phyloP scores from a whole-genome alignment of 92 coral and sea anemone genomes.

The Chrysogorgia sp. region DNA sequence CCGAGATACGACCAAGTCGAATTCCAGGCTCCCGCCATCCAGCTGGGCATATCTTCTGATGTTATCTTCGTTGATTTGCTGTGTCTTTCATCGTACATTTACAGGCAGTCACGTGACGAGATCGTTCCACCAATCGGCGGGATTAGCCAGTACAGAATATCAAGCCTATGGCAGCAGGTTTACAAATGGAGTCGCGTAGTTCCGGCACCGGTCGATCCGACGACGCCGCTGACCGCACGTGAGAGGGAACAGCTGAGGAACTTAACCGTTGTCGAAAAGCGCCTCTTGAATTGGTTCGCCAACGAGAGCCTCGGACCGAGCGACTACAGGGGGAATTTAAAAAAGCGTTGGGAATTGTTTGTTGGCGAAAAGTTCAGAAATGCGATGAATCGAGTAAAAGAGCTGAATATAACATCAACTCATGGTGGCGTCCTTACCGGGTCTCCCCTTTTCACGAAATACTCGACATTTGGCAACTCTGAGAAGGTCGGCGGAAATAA shows the following conservation, averaged over 20 bases:
- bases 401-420: conserved; percentile 5
- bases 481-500: background rate
- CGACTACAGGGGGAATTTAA: conserved; percentile 39
- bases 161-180: conserved; percentile 49
- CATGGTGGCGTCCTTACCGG: conserved; percentile 6
- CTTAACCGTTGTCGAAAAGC: conserved; percentile 50
- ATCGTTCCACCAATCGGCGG: conserved; percentile 48
- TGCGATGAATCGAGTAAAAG: conserved; percentile 5
- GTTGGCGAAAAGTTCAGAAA: background rate
- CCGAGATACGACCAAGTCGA: conserved; percentile 15
- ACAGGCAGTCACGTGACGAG: conserved; percentile 34
- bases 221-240: conserved; percentile 17
- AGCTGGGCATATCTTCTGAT: background rate
- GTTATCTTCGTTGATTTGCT: conserved; percentile 49
- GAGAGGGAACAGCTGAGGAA: conserved; percentile 19
- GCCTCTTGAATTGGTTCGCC: conserved; percentile 66
- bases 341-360: conserved; percentile 53
- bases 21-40: background rate
- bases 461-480: conserved; percentile 16
- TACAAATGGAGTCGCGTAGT: conserved; percentile 52
- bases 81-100: conserved; percentile 13
- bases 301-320: conserved; percentile 33
- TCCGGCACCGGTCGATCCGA: conserved; percentile 30
- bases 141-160: conserved; percentile 24
- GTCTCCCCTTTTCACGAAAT: conserved; percentile 24